Percentiles rank a stretch among this genome's conserved stretches.
Evolutionary conservation across 2,888 invertebrate species (phyloP).

Genomic region (Cosmia trapezina): DNA sequence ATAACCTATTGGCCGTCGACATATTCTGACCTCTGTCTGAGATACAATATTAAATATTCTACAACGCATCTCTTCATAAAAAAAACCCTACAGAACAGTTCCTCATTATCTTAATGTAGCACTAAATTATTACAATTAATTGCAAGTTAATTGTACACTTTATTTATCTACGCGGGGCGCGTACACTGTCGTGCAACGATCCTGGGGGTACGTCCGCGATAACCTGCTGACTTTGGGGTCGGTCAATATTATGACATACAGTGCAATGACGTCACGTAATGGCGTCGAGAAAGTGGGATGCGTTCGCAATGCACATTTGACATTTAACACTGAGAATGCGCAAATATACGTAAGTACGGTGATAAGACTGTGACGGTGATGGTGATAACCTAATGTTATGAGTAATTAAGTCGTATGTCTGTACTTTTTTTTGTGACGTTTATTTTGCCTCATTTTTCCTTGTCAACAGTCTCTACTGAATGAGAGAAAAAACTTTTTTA

Average conservation of each 20-base stretch:
- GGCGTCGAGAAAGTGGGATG: conserved; percentile 53
- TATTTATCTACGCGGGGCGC: conserved; percentile 5
- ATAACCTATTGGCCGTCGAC: conserved; percentile 44
- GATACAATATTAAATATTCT: conserved; percentile 23
- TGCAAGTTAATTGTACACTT: conserved; percentile 52
- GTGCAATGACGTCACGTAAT: conserved; percentile 57
- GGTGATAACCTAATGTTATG: conserved; percentile 30
- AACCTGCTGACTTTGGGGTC: conserved; percentile 63
- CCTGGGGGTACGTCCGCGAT: conserved; percentile 62
- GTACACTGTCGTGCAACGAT: conserved; percentile 51
- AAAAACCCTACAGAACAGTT: conserved; percentile 12
- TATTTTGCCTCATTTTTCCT: conserved; percentile 1
- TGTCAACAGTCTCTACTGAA: neutral
- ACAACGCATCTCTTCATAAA: conserved; percentile 8
- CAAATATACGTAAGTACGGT: conserved; percentile 5
- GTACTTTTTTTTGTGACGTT: conserved; percentile 27
- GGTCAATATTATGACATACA: conserved; percentile 65
- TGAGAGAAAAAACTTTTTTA: neutral
- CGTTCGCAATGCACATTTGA: conserved; percentile 48
- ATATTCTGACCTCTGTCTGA: conserved; percentile 25
- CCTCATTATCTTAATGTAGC: conserved; percentile 35
- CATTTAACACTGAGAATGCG: conserved; percentile 37
- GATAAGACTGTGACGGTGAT: conserved; percentile 22
- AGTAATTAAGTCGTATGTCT: neutral
- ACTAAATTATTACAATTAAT: conserved; percentile 56